Evolutionary conservation across 2,113 vertebrate genomes (phyloP).

Genomic region (Lepus timidus): DNA sequence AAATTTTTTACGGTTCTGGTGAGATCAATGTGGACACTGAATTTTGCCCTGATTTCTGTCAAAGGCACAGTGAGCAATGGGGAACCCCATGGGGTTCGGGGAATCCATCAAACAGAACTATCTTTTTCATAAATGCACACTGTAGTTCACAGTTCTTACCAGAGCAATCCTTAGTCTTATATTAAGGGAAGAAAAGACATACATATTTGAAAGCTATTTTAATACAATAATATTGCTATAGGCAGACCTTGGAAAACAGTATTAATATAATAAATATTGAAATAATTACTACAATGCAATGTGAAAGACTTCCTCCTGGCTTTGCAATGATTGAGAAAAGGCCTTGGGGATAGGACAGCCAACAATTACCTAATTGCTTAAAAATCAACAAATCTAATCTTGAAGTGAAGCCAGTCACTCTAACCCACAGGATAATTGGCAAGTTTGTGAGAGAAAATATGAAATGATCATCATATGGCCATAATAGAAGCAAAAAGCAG

Average conservation of each 20-base stretch:
- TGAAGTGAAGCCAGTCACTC: constrained; percentile 22
- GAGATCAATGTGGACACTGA: background rate
- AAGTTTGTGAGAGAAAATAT: constrained; percentile 1
- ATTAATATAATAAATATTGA: background rate
- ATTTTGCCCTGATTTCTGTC: constrained; percentile 1
- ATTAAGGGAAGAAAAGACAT: background rate
- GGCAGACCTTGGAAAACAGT: background rate
- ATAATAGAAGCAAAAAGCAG: background rate
- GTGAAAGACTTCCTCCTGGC: background rate
- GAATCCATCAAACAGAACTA: background rate
- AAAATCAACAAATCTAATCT: constrained; percentile 35
- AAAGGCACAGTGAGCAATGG: background rate
- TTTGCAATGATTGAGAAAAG: background rate
- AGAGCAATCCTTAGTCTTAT: background rate
- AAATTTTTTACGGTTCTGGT: background rate
- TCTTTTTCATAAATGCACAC: background rate
- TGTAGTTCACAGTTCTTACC: background rate
- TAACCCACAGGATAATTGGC: background rate
- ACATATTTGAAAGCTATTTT: background rate
- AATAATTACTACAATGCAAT: background rate
- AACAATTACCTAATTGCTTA: constrained; percentile 48
- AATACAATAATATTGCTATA: background rate
- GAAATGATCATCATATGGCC: constrained; percentile 29
- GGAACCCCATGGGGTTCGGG: background rate
- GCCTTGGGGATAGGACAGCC: background rate